Conservation (phyloP, 2,113 vertebrate species). For the Oryctolagus cuniculus region mOryCun1.1 NC_091433.1:20087001-20087500, state of each 20-base stretch:
- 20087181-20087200: not conserved
- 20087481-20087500: fast-evolving
- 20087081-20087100: not conserved
- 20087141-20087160: not conserved
- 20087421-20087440: not conserved
- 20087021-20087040: not conserved
- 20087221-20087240: not conserved
- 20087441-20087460: not conserved
- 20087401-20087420: not conserved
- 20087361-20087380: not conserved
- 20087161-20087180: not conserved
- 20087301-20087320: not conserved
- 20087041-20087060: not conserved
- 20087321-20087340: not conserved
- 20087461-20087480: not conserved
- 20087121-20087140: not conserved
- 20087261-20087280: not conserved
- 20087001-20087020: no score
- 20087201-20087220: not conserved
- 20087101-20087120: not conserved
- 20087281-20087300: not conserved
- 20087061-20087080: not conserved
- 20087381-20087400: not conserved
- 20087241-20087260: not conserved
- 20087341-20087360: not conserved